These are phyloP conservation scores for Bombylius discolor DNA, from an alignment of 2,888 invertebrate genomes.

Conservation along the genomic window DNA sequence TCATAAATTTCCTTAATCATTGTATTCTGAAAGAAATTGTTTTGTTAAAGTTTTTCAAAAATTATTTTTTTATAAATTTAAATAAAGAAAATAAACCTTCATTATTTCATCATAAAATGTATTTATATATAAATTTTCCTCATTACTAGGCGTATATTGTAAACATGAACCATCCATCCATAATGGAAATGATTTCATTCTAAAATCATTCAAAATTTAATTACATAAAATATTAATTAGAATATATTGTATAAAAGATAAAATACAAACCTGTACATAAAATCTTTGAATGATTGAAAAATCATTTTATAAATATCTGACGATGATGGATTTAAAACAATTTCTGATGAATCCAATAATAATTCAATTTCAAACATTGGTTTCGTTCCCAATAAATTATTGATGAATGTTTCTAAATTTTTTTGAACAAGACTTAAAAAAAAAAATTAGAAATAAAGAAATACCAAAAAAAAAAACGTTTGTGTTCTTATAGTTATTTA, in stretches of 20 bases:
- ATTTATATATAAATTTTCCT: constrained; percentile 45
- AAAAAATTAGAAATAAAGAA: neutral
- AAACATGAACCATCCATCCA: constrained; percentile 79
- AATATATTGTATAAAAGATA: no score
- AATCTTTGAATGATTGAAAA: constrained; percentile 59
- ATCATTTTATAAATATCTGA: constrained; percentile 67
- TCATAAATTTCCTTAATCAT: constrained; percentile 40
- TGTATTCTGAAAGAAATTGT: neutral
- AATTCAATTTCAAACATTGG: constrained; percentile 72
- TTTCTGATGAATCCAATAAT: constrained; percentile 58
- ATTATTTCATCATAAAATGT: constrained; percentile 71
- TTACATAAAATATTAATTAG: no score
- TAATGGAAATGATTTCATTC: constrained; percentile 46
- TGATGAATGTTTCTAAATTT: constrained; percentile 59
- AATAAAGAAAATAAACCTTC: constrained; percentile 36
- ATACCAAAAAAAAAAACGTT: neutral
- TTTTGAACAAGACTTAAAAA: constrained; percentile 45
- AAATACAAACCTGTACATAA: constrained; percentile 50
- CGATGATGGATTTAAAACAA: constrained; percentile 59
- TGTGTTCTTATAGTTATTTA: no score
- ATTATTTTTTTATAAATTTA: neutral
- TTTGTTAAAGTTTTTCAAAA: no score
- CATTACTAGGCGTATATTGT: constrained; percentile 40
- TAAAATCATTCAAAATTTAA: neutral
- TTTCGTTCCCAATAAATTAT: constrained; percentile 38